A percentile compares a stretch with the other conserved stretches of the same genome.
phyloP scores from a whole-genome alignment of 2,797 vertebrate genomes.

The Oceanodroma leucorhoa region DNA sequence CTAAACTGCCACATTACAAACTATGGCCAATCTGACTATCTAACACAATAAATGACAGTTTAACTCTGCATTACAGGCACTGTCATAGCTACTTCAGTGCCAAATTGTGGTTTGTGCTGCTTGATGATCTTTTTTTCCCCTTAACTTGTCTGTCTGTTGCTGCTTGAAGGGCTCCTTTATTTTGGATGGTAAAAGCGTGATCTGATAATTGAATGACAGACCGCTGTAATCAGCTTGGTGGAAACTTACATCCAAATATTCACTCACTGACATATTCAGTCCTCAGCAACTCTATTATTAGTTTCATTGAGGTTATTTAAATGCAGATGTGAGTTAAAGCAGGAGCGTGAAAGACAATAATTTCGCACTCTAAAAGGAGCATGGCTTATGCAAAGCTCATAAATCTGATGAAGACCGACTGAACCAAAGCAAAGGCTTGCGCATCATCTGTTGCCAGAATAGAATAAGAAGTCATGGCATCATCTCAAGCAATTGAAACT shows the following conservation, averaged over 20 bases:
- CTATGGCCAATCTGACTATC: background rate
- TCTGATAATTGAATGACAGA: background rate
- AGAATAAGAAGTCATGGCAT: background rate
- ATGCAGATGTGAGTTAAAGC: background rate
- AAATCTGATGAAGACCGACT: background rate
- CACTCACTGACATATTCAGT: background rate
- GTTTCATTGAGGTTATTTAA: background rate
- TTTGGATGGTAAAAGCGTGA: background rate
- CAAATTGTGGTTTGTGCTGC: background rate
- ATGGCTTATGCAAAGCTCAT: background rate
- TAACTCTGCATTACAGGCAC: background rate
- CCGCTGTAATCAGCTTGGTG: background rate
- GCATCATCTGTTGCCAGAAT: background rate
- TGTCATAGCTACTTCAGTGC: background rate
- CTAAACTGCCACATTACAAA: background rate
- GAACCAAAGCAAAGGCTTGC: background rate
- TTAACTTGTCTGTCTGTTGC: background rate
- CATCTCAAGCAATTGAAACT: background rate
- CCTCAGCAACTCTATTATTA: background rate
- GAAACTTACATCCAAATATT: background rate
- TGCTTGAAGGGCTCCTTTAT: background rate
- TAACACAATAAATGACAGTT: background rate
- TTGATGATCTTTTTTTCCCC: background rate
- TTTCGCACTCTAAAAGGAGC: background rate
- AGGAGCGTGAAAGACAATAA: background rate